Percentiles rank a stretch among this genome's conserved stretches.
Conservation (phyloP, 2,888 invertebrate genomes). For the Stratiomys singularior region DNA sequence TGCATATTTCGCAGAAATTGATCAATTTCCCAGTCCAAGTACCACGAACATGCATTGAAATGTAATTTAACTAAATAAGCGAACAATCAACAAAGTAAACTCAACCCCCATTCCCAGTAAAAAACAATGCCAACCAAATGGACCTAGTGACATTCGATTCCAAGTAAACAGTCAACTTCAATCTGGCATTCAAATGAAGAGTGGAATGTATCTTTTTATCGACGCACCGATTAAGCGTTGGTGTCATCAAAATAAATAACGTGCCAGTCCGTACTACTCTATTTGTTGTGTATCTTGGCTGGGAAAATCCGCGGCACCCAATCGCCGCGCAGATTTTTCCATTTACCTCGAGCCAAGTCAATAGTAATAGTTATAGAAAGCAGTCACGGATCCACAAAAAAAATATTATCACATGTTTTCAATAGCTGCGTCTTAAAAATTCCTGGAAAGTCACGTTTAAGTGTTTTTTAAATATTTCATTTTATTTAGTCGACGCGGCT, state of each 20-base stretch:
- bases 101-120: too few relatives aligned
- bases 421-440: slow-evolving; percentile 13
- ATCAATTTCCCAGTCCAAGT: too few relatives aligned
- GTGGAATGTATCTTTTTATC: neutral
- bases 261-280: neutral
- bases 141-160: neutral
- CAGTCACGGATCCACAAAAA: slow-evolving; percentile 7
- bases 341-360: neutral
- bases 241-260: neutral
- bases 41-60: too few relatives aligned
- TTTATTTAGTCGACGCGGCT: neutral
- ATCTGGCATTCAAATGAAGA: neutral
- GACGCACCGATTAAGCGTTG: neutral
- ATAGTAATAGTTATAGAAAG: neutral
- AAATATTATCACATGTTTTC: slow-evolving; percentile 16
- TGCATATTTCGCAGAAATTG: too few relatives aligned
- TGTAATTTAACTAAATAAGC: too few relatives aligned
- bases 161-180: neutral
- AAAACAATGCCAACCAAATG: neutral
- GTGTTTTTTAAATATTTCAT: slow-evolving; percentile 1
- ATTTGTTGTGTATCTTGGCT: neutral
- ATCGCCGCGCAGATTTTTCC: too few relatives aligned
- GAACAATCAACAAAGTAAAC: too few relatives aligned
- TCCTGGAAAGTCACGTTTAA: slow-evolving; percentile 22
- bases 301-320: neutral